Percentiles rank a stretch among this genome's conserved stretches.
Conservation (phyloP, 2,888 invertebrate species). For the Dasypolia templi region DNA sequence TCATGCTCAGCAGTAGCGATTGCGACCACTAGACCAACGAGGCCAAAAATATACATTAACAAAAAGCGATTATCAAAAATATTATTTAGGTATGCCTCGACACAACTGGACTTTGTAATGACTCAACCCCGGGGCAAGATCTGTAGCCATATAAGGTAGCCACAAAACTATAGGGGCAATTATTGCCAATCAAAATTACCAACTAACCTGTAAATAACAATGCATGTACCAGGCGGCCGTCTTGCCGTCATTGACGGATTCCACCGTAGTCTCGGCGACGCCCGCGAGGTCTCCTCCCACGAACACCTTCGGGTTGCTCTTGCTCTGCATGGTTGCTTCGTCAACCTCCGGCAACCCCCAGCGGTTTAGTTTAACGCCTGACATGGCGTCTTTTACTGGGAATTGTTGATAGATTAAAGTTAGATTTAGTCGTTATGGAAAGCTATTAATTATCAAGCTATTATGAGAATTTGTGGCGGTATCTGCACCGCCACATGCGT, state of each 20-base stretch:
- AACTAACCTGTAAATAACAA: slow-evolving; percentile 94
- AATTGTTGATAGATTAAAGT: too few species aligned
- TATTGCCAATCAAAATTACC: background rate
- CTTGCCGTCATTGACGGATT: slow-evolving; percentile 99
- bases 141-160: background rate
- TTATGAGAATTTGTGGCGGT: too few species aligned
- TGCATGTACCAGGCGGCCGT: slow-evolving; percentile 99
- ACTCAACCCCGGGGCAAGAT: background rate
- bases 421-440: too few species aligned
- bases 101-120: background rate
- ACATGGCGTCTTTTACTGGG: slow-evolving; percentile 93
- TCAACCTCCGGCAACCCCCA: slow-evolving; percentile 96
- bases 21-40: too few species aligned
- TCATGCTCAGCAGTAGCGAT: too few species aligned
- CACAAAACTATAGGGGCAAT: background rate
- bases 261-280: slow-evolving; percentile 98
- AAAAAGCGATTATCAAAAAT: too few species aligned
- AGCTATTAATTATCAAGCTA: too few species aligned
- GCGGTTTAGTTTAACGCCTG: slow-evolving; percentile 94
- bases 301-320: slow-evolving; percentile 94
- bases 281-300: slow-evolving; percentile 99
- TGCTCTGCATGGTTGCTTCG: slow-evolving; percentile 93
- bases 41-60: too few species aligned
- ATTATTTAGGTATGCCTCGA: background rate
- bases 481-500: too few species aligned